Base-by-base conservation (phyloP, 2,113 vertebrate genomes). In the Ailurus styani region DNA sequence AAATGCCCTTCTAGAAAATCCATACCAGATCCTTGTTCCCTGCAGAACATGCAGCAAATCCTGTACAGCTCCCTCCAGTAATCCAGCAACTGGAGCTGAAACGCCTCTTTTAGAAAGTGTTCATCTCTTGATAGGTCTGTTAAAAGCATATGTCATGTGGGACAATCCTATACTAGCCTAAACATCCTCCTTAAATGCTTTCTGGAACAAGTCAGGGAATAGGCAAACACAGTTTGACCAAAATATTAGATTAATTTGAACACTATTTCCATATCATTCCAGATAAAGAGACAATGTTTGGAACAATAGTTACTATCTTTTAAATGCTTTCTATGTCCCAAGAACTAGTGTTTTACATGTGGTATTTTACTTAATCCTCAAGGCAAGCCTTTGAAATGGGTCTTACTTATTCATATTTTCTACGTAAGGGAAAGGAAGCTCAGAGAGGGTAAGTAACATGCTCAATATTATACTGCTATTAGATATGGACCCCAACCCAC, bases 121-220 rank as follows among this genome's bases (percentile, higher is more conserved):
- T 97, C 27, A 85, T 14, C 54, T 93, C 60, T 95, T 66, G 6
- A 55, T n/a, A 77, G 50, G 57, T 78, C 52, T 82, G 64, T 81
- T 77, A 50, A 85, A 96, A 95, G 31, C 37, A 20, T 27, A 64
- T 25, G 25, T 34, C 81, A 60, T 0, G 7, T 62, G n/a, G 93
- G 52, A 93, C 47, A 79, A 52, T 21, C 4, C 13, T 95, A 40
- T 2, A 13, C 7, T 91, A 73, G 91, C 70, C 66, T 52, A 86
- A 96, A 91, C 3, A 73, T 52, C 15, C 5, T 15, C 62, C 87
- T 95, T 86, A 83, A 52, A 34, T 89, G 55, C 52, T 91, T 97
- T 96, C 54, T 93, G 83, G 79, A 98, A 96, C 29, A 95, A 87
- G 77, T 29, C 21, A 96, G 72, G 68, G 45, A 47, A 93, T 64